phyloP scores from a whole-genome alignment of 2,113 vertebrate species.

The Syngnathus scovelli region DNA sequence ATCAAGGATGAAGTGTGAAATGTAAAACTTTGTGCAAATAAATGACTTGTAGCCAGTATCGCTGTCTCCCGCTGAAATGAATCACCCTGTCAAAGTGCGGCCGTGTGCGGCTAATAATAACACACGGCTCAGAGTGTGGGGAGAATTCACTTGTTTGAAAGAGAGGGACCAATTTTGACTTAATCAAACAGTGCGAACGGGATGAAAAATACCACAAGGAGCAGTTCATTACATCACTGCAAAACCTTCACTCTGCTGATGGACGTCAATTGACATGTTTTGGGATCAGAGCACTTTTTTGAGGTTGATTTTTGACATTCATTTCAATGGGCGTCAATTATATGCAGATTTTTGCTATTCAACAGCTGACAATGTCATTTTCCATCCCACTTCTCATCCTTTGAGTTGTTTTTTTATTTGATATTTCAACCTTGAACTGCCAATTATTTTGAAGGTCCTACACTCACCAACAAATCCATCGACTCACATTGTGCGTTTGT shows the following conservation, averaged over 20 bases:
- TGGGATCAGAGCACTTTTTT: not conserved
- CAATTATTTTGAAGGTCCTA: too few species aligned
- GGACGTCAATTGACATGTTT: slow-evolving; percentile 34
- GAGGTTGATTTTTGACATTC: too few species aligned
- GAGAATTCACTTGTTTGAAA: slow-evolving; percentile 52
- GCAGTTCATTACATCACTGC: slow-evolving; percentile 7
- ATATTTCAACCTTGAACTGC: too few species aligned
- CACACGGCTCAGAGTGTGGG: slow-evolving; percentile 36
- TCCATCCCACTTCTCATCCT: too few species aligned
- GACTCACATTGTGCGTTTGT: slow-evolving; percentile 15
- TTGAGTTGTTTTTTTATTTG: too few species aligned
- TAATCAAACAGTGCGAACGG: slow-evolving; percentile 23
- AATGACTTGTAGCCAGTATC: slow-evolving; percentile 31
- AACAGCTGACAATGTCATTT: too few species aligned
- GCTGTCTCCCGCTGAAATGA: slow-evolving; percentile 60
- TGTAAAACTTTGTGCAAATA: slow-evolving; percentile 63
- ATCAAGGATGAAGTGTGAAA: slow-evolving; percentile 57
- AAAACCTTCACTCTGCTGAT: slow-evolving; percentile 26
- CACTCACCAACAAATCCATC: too few species aligned
- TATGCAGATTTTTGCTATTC: too few species aligned
- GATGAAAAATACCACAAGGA: slow-evolving; percentile 17
- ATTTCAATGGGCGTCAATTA: too few species aligned
- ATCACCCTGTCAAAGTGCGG: slow-evolving; percentile 62
- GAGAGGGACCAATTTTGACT: slow-evolving; percentile 38
- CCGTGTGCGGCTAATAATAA: slow-evolving; percentile 52